Percentiles rank a stretch among this genome's conserved stretches.
Evolutionary conservation across 2,797 vertebrate genomes (phyloP).

Genomic region (Microhierax caerulescens): DNA sequence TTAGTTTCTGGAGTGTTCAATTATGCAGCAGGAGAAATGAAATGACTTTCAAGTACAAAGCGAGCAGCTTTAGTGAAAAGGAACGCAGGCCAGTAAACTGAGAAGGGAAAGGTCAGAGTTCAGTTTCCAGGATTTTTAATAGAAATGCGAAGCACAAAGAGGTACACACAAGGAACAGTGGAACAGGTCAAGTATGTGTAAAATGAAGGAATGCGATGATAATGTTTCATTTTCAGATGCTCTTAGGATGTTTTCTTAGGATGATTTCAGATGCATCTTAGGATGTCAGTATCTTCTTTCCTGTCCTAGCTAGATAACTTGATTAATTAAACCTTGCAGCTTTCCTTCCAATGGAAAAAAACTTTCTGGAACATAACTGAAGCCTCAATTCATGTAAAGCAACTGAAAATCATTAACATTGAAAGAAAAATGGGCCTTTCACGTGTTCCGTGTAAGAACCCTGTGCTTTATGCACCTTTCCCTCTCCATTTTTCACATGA

Average conservation of each 20-base stretch:
- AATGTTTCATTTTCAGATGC: not conserved
- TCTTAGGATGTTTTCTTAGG: not conserved
- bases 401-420: not conserved
- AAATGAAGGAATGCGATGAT: not conserved
- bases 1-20: not conserved
- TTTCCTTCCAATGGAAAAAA: not conserved
- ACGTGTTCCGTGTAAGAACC: not conserved
- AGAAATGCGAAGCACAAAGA: not conserved
- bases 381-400: not conserved
- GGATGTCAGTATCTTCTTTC: not conserved
- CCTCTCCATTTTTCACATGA: not conserved
- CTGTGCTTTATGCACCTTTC: not conserved
- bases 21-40: constrained; percentile 33
- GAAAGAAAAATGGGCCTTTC: not conserved
- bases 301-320: not conserved
- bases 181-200: not conserved
- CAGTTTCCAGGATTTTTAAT: not conserved
- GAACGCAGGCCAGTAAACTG: not conserved
- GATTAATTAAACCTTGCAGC: not conserved
- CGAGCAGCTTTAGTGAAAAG: not conserved
- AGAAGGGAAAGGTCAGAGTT: not conserved
- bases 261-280: not conserved
- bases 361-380: not conserved
- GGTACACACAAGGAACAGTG: not conserved
- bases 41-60: not conserved